Percentiles rank a stretch among this genome's conserved stretches.
Conservation (phyloP, 2,797 vertebrate genomes). For the Leptodactylus fallax region DNA sequence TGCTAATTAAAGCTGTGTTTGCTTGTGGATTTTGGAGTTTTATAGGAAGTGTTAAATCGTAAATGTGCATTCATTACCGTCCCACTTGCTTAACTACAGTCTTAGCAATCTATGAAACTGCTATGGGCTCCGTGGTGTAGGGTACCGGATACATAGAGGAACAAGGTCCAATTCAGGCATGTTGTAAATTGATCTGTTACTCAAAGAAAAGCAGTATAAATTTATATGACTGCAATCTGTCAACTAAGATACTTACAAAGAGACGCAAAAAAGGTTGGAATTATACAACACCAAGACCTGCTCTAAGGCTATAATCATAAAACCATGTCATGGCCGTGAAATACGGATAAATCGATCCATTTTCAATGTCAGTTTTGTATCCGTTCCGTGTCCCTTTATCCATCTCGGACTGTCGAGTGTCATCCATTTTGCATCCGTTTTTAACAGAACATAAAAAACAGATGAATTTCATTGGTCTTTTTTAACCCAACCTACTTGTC, state of each 20-base stretch:
- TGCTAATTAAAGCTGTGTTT: slow-evolving; percentile 60
- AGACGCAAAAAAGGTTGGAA: background rate
- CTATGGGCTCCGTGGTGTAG: slow-evolving; percentile 1
- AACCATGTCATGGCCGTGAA: no score
- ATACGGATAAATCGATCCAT: no score
- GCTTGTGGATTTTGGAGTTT: slow-evolving; percentile 52
- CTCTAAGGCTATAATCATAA: no score
- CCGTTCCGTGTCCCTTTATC: no score
- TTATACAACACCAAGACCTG: background rate
- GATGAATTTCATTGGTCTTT: no score
- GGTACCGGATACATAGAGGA: background rate
- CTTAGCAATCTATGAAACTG: slow-evolving; percentile 17
- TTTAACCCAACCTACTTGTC: no score
- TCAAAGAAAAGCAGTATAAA: background rate
- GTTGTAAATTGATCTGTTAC: background rate
- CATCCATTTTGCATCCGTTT: no score
- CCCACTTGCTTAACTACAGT: slow-evolving; percentile 38
- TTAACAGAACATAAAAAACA: no score
- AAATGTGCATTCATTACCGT: slow-evolving; percentile 45
- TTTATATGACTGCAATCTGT: background rate
- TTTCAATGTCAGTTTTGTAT: no score
- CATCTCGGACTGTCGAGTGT: no score
- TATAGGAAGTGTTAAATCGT: slow-evolving; percentile 50
- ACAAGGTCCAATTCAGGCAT: background rate
- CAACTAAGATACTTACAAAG: background rate